Conservation (phyloP, 2,113 vertebrate genomes). For the Fukomys damarensis region DNA sequence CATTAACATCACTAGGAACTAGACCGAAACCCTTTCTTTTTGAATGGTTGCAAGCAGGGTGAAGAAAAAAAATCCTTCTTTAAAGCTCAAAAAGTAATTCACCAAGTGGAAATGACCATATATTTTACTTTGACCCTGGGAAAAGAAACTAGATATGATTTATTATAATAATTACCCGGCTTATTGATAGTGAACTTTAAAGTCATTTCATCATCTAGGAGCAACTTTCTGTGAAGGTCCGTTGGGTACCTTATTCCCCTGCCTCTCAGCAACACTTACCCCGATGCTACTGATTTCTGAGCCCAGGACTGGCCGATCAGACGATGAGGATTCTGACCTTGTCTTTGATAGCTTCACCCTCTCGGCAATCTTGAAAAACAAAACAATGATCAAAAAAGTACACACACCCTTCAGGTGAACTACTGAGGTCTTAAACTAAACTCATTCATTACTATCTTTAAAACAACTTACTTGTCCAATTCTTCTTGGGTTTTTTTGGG, state of each 20-base stretch:
- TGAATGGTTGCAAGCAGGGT: background rate
- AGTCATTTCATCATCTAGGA: background rate
- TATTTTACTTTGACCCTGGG: background rate
- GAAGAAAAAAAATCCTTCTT: background rate
- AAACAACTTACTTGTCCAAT: background rate
- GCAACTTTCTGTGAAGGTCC: background rate
- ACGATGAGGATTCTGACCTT: conserved; percentile 91
- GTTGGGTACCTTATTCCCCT: fast-evolving
- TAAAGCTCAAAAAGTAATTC: background rate
- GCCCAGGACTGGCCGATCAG: conserved; percentile 92
- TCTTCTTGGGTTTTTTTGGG: no score
- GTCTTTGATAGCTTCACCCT: conserved; percentile 95
- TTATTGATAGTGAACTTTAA: background rate
- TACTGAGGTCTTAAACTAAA: background rate
- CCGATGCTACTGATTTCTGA: conserved; percentile 95
- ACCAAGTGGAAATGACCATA: background rate
- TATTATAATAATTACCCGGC: background rate
- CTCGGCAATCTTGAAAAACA: conserved; percentile 90
- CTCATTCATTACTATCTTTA: background rate
- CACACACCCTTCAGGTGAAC: background rate
- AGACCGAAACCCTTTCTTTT: conserved; percentile 4
- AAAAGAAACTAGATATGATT: background rate
- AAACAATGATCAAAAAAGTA: conserved; percentile 43
- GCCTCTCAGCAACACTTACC: conserved; percentile 84
- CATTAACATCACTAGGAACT: background rate